Evolutionary conservation across 2,888 invertebrate species (phyloP).

Genomic region (Cryptocheilus praepositus): DNA sequence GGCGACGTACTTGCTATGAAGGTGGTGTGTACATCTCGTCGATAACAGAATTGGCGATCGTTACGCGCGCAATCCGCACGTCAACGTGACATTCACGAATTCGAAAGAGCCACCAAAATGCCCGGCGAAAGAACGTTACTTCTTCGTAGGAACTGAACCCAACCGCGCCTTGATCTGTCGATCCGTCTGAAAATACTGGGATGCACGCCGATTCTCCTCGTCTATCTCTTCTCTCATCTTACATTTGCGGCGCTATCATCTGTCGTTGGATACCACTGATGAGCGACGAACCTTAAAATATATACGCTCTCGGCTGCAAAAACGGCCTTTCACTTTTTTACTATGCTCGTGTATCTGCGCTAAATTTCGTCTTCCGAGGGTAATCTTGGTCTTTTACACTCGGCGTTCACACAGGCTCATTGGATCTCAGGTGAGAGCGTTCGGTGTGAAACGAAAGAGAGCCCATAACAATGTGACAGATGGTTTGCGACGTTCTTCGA

Average conservation of each 20-base stretch:
- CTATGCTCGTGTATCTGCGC: no score
- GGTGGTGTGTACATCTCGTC: neutral
- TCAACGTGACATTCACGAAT: slow-evolving; percentile 35
- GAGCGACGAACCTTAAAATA: no score
- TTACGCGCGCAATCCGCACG: slow-evolving; percentile 32
- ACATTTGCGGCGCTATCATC: neutral
- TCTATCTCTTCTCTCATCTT: slow-evolving; percentile 8
- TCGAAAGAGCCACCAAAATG: slow-evolving; percentile 47
- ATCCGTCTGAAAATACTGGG: slow-evolving; percentile 28
- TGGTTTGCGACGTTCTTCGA: no score
- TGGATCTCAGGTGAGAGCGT: no score
- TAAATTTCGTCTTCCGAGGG: no score
- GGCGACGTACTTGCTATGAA: slow-evolving; percentile 14
- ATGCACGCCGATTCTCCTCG: slow-evolving; percentile 26
- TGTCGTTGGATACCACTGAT: no score
- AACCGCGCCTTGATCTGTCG: slow-evolving; percentile 53
- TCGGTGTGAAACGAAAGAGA: no score
- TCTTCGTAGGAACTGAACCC: slow-evolving; percentile 66
- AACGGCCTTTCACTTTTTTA: no score
- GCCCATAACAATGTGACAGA: no score
- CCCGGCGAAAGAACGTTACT: slow-evolving; percentile 52
- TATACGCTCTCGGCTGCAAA: no score
- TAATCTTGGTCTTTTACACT: no score
- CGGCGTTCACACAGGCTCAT: no score
- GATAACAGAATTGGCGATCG: slow-evolving; percentile 24